Base-by-base conservation (phyloP, 2,888 invertebrate genomes). In the Belgica antarctica region DNA sequence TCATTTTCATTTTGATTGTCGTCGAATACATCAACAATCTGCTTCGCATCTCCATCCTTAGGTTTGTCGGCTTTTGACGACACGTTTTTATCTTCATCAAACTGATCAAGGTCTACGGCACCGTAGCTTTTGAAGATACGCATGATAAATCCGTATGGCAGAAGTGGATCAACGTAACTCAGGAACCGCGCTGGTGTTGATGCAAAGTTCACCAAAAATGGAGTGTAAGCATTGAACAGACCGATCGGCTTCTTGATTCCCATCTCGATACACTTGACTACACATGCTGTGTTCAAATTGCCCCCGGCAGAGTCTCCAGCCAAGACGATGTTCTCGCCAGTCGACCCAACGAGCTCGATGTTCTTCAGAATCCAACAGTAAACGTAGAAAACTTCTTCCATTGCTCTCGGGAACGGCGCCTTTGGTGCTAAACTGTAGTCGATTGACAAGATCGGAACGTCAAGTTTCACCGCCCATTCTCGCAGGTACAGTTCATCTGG, bases 231-330 rank as follows among this genome's bases (percentile, higher is more conserved):
- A 74, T 93, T 84, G 77, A 98, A 90, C 73, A 96, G 78, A 1
- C 96, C 96, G 75, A 92, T 89, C 0, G 97, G 96, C 57, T 85
- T 81, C 5, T 92, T 85, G 0, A 96, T 81, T 5, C 88, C 89
- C 62, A 88, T 80, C 73, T 90, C 85, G 62, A 95, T 83, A 72
- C 93, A 89, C 77, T 89, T 89, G 25, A 96, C 81, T 0, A 88
- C 86, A 19, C 89, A 85, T 0, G 90, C 90, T 24, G 95, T 84
- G 70, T 92, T 85, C 7, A 99, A 83, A 81, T 97, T 97, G 0
- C 93, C 98, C 0, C 99, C 98, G 0, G 98, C 98, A 12, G 96
- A 97, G 80, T 99, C 98, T 0, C 98, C 99, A 74, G 87, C 88
- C 71, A 86, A 84, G 1, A 89, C 83, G 73, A 89, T 84, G 62